Base-by-base conservation (phyloP, 2,888 invertebrate species). In the Noctua janthina region DNA sequence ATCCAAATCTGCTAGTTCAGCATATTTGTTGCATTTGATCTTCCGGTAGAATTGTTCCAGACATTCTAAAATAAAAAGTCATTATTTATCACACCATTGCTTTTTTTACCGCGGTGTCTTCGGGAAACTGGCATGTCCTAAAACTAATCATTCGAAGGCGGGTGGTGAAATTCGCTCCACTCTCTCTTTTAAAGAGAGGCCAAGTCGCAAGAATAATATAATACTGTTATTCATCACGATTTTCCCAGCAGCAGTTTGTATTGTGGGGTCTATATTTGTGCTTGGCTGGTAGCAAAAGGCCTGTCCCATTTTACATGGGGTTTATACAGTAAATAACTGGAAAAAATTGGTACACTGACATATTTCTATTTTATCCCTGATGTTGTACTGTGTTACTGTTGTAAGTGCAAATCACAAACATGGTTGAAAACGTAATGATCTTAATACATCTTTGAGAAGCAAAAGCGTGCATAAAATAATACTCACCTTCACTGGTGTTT, bases 401-500 rank as follows among this genome's bases (percentile, higher is more conserved):
- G 5, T 51, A 5, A 6, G 51, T 51, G 6, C 51, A 51, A 17
- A 51, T 5, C 15, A 20, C 17, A 54, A 54, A 20, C 20, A 54
- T 54, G 20, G 1, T 54, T 17, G 5, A 54, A 17, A 51, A 51
- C 13, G 6, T 20, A n/a, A 10, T 23, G 4, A n/a, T 59, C 56
- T 54, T 17, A 51, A 0, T 51, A 54, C 7, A 54, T 54, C 51
- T 51, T 51, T 17, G 7, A 54, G 15, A 10, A 59, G n/a, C n/a
- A 59, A 59, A 43, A 11, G 10, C 56, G 15, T 15, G 35, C 35
- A 64, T 35, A 11, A n/a, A n/a, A n/a, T 20, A 62, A 43, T 15
- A 54, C 80, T 56, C 39, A 80, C 79, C 66, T 0, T 79, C 79
- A 13, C 73, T 80, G 13, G 81, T 29, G 49, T 79, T 80, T 10